Base-by-base conservation (phyloP, 2,888 invertebrate genomes). In the Vannuccia rotundouncinata region DNA sequence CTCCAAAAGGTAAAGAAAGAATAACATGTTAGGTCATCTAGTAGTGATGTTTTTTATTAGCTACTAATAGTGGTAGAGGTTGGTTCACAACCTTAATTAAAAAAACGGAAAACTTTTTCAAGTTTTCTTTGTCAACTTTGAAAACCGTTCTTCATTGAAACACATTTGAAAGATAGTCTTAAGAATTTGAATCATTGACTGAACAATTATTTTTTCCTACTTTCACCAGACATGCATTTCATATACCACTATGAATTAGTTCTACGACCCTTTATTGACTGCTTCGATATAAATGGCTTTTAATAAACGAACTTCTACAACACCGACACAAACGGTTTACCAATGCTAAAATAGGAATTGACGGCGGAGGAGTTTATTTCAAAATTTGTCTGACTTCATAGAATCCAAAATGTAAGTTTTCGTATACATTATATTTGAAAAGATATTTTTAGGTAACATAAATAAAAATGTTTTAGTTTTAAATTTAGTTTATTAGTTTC, bases 371-470 rank as follows among this genome's bases (percentile, higher is more conserved):
- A 45, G 45, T 5, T 45, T 45, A 45, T 45, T 45, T 45, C 45
- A 45, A 45, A 45, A 45, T 45, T 45, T 45, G 45, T 45, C 45
- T 45, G 10, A 45, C 45, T 45, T 45, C 17, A 45, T 45, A 45
- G 45, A 45, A 45, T 45, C 45, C 45, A 45, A 17, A 45, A 45
- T 5, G 45, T 66, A 66, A 66, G 66, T 66, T 66, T 66, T 66
- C 22, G 25, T 66, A 66, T 66, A 66, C 13, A 66, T 66, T 66
- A 66, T 66, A 66, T 66, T 66, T 66, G 22, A 66, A 66, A 66
- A 66, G 2, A n/a, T 66, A 2, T 5, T 66, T 66, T 5, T 5
- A 22, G 66, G 66, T 66, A 66, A 22, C 5, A 66, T 5, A 27
- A 66, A 66, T 22, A 66, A n/a, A 22, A 45, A 13, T 45, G 45